Percentiles rank a stretch among this genome's conserved stretches.
Evolutionary conservation across 2,888 invertebrate genomes (phyloP).

Genomic region (Drosophila sordidula): DNA sequence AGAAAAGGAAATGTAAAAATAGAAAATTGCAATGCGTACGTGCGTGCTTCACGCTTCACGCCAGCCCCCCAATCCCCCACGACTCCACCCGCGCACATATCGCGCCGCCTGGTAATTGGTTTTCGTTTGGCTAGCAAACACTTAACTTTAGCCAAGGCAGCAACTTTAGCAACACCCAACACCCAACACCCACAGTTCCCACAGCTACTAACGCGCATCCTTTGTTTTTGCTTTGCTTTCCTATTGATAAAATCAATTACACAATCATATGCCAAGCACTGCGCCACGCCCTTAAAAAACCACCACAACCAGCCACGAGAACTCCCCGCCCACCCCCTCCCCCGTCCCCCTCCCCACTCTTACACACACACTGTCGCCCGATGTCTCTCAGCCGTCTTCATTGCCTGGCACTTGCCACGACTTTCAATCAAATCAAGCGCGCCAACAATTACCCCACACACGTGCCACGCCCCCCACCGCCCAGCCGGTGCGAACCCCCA

Average conservation of each 20-base stretch:
- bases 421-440: constrained; percentile 76
- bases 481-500: neutral
- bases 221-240: constrained; percentile 32
- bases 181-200: too few relatives aligned
- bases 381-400: constrained; percentile 29
- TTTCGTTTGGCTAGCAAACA: constrained; percentile 55
- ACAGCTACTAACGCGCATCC: neutral
- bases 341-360: neutral
- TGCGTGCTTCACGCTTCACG: constrained; percentile 57
- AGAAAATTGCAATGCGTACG: constrained; percentile 62
- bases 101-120: constrained; percentile 51
- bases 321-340: neutral
- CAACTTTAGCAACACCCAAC: constrained; percentile 29
- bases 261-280: constrained; percentile 75
- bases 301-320: neutral
- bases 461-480: constrained; percentile 11
- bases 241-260: constrained; percentile 80
- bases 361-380: constrained; percentile 1
- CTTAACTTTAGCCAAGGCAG: constrained; percentile 45
- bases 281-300: constrained; percentile 41
- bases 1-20: constrained; percentile 17
- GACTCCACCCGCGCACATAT: neutral
- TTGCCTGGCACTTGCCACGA: constrained; percentile 63
- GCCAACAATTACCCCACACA: constrained; percentile 75
- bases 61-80: neutral